Percentiles rank a stretch among this genome's conserved stretches.
These are phyloP conservation scores for Drosophila quadrilineata DNA, from an alignment of 1,140 invertebrate species.

Conservation along the genomic window DNA sequence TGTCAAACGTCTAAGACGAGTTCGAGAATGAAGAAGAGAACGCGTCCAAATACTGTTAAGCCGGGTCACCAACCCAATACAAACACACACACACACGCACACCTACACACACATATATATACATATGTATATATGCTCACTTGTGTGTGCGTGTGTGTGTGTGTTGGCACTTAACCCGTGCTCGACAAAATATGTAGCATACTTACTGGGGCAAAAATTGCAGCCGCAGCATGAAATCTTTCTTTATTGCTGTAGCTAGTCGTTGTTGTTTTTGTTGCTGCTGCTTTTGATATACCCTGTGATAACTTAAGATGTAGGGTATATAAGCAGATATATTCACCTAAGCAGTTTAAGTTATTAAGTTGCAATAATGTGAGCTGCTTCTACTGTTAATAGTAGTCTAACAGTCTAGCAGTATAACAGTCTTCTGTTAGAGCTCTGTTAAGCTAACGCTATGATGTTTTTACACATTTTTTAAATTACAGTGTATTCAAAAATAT, in stretches of 20 bases:
- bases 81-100: neutral
- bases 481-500: neutral
- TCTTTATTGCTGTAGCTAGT: slow-evolving; percentile 31
- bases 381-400: neutral
- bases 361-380: neutral
- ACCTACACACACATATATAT: neutral
- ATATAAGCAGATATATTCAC: neutral
- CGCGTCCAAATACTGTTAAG: slow-evolving; percentile 42
- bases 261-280: slow-evolving; percentile 1
- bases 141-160: too few relatives aligned
- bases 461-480: too few relatives aligned
- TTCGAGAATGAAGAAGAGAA: slow-evolving; percentile 24
- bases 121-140: slow-evolving; percentile 3
- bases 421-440: neutral
- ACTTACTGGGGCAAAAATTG: slow-evolving; percentile 71
- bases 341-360: neutral
- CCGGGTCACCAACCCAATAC: slow-evolving; percentile 31
- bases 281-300: slow-evolving; percentile 2
- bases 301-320: neutral
- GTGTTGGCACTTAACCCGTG: slow-evolving; percentile 65
- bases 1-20: slow-evolving; percentile 59
- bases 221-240: slow-evolving; percentile 57
- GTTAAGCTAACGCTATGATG: too few relatives aligned
- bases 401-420: neutral
- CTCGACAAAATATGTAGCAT: slow-evolving; percentile 62